Conservation (phyloP, 2,797 vertebrate genomes). For the Artibeus jamaicensis region DNA sequence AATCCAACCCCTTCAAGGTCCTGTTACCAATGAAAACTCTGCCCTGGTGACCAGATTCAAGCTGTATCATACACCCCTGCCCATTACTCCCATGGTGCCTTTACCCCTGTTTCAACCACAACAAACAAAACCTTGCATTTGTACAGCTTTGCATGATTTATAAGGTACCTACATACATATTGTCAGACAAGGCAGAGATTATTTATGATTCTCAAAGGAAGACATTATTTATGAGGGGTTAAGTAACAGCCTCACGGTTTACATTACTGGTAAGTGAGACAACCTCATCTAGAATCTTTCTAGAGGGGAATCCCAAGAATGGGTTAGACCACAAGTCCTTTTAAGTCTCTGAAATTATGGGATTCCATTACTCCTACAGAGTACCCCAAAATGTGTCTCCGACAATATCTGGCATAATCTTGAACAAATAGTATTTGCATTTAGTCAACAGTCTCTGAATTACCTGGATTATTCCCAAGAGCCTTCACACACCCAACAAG, state of each 20-base stretch:
- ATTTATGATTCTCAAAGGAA: slow-evolving; percentile 5
- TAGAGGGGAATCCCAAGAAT: neutral
- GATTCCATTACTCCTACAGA: neutral
- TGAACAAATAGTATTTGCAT: neutral
- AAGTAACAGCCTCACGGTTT: neutral
- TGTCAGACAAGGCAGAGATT: neutral
- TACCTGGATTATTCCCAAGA: neutral
- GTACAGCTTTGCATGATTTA: neutral
- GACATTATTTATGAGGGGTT: neutral
- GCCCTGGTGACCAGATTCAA: neutral
- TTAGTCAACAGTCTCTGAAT: neutral
- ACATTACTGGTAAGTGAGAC: neutral
- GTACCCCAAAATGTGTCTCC: neutral
- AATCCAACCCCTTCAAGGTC: neutral
- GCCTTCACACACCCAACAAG: neutral
- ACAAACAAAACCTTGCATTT: neutral
- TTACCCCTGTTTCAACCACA: neutral
- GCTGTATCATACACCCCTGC: too few relatives aligned
- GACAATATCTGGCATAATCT: neutral
- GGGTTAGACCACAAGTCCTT: neutral
- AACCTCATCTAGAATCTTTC: neutral
- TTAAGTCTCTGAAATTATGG: neutral
- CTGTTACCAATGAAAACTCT: neutral
- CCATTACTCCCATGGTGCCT: neutral
- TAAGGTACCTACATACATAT: neutral